Conservation (phyloP, 2,888 invertebrate species). For the Tetranychus truncatus region DNA sequence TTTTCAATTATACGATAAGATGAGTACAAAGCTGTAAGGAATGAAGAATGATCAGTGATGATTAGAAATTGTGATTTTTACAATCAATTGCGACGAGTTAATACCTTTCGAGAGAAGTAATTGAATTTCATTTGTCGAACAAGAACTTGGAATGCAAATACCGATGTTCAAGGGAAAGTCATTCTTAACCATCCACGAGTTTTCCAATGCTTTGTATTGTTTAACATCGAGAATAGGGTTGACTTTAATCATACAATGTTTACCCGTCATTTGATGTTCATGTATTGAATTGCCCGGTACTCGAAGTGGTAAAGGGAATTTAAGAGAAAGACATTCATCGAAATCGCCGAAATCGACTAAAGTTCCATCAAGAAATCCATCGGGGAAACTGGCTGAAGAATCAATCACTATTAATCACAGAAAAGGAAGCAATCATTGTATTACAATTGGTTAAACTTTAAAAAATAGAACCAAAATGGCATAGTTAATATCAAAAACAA, state of each 20-base stretch:
- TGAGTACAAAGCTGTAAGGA: background rate
- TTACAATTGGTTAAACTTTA: no score
- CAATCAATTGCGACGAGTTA: background rate
- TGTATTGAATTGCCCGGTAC: background rate
- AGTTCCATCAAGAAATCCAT: constrained; percentile 4
- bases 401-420: background rate
- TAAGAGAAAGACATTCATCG: constrained; percentile 4
- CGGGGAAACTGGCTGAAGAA: background rate
- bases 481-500: no score
- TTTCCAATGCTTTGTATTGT: background rate
- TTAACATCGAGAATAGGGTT: background rate
- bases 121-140: background rate
- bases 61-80: background rate
- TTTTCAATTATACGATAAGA: background rate
- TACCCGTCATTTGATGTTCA: constrained; percentile 6
- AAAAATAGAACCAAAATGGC: no score
- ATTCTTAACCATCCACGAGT: constrained; percentile 2
- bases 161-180: constrained; percentile 3
- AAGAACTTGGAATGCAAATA: constrained; percentile 10
- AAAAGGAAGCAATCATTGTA: no score
- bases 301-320: background rate
- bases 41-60: background rate
- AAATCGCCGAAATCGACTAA: background rate
- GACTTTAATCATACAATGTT: constrained; percentile 7
- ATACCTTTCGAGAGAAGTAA: background rate